Base-by-base conservation (phyloP, 2,888 invertebrate genomes). In the Xylophagus ater region DNA sequence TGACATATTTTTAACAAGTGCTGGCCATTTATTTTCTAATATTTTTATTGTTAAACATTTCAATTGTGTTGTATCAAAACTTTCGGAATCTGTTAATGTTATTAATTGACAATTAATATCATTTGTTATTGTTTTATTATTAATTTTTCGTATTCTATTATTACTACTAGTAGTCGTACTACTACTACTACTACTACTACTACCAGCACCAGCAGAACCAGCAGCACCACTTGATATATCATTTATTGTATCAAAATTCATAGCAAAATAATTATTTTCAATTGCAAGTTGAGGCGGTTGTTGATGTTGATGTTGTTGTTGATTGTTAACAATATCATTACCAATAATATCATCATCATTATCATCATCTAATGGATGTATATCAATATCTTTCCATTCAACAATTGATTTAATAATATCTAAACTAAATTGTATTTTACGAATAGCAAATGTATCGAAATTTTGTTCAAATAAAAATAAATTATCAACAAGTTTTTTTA, bases 11-110 rank as follows among this genome's bases (percentile, higher is more conserved):
- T 76, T 74, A 2, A 88, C 84, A 51, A 90, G 64, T 44, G 79
- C 73, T 2, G 81, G 81, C 90, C 89, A 90, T 60, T 83, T 83
- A 40, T 79, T 76, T 63, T 87, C 86, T 42, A 89, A 65, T 25
- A 82, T 82, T 68, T 84, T 85, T 28, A 88, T 86, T 21, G 86
- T 86, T 51, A 85, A 69, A 50, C 83, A 86, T 65, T 89, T 89
- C 30, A 89, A 79, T 42, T 82, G 77, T 12, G 83, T 81, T n/a
- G 84, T 86, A 54, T 87, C 86, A 54, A 83, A 78, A 41, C 82
- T 81, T 60, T 87, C 86, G 0, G 85, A 78, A 56, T 86, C 86
- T 21, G 78, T 79, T 20, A 85, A 69, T 26, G 59, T 57, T 10
- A 64, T 57, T 31, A 63, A 52, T 41, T 63, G 60, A 38, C 63